Evolutionary conservation across 2,888 invertebrate genomes (phyloP), one percentile per base, ranked within the genome.

Genomic region (Orchesella flavescens): DNA sequence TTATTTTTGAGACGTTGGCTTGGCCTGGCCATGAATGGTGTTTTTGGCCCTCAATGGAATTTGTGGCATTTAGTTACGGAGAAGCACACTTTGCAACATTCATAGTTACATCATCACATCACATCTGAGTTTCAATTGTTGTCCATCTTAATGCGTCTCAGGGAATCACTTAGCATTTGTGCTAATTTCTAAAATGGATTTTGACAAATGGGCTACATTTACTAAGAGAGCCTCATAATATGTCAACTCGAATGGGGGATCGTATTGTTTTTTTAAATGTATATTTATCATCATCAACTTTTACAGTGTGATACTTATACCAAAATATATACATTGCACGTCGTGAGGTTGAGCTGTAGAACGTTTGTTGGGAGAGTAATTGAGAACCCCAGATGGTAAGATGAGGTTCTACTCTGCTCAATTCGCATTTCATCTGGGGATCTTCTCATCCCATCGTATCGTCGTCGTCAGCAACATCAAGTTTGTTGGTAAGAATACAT

Each of bases 341-440:
- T 34, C 34, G 2, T 34, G 34, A 17, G 4, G 61, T 7, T 21
- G 61, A 21, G n/a, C 17, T 21, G 4, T 19, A 12, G 7, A 61
- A n/a, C 2, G 66, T 66, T 15, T 24, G 63, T 34, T 19, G 24
- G 24, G 34, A 34, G 34, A 34, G 34, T 34, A 34, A 34, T 34
- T 34, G 34, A 66, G 53, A 71, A 78, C 69, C 79, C 79, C 79
- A 79, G 79, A 79, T 79, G 79, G 34, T 76, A 9, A 13, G 34
- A 53, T 17, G 46, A 63, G 34, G n/a, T n/a, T n/a, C n/a, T n/a
- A n/a, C 21, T 59, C 44, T 46, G 49, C 55, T 72, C 63, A 72
- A 72, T 79, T 79, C 72, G 71, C 79, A 63, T 79, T 65, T 71
- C 44, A 59, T 79, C 53, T 21, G 21, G 7, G 44, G 19, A 63